These are phyloP conservation scores for Scleropages formosus DNA, from an alignment of 2,797 vertebrate genomes.

Conservation along the genomic window DNA sequence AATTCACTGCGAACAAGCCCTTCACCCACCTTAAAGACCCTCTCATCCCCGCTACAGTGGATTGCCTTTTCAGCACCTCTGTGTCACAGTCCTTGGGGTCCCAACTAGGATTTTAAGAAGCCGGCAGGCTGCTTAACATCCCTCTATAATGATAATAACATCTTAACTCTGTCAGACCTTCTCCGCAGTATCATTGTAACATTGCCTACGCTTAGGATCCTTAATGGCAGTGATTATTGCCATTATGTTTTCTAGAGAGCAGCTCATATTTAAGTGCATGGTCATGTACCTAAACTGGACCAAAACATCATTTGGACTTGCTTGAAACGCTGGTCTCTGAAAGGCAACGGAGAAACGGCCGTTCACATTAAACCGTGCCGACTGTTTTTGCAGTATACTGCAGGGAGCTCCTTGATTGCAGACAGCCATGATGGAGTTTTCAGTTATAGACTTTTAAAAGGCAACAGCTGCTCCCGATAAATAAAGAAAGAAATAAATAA, in stretches of 20 bases:
- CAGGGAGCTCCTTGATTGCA: background rate
- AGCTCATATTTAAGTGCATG: too few relatives aligned
- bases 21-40: conserved; percentile 61
- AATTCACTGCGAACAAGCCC: conserved; percentile 63
- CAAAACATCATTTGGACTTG: background rate
- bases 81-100: background rate
- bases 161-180: too few relatives aligned
- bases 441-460: conserved; percentile 4
- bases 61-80: conserved; percentile 54
- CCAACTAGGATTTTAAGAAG: background rate
- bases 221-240: too few relatives aligned
- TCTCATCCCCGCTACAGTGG: conserved; percentile 58
- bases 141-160: background rate
- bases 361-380: background rate
- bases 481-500: conserved; percentile 25
- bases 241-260: too few relatives aligned
- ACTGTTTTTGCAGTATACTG: background rate
- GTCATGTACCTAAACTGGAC: conserved; percentile 1
- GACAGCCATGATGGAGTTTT: conserved; percentile 6
- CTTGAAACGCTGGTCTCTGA: background rate
- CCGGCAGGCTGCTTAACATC: conserved; percentile 1
- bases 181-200: too few relatives aligned
- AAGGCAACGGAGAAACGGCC: background rate
- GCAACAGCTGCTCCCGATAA: conserved; percentile 26
- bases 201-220: too few relatives aligned